Percentiles rank a stretch among this genome's conserved stretches.
Conservation (phyloP, 2,797 vertebrate genomes). For the Betta splendens region DNA sequence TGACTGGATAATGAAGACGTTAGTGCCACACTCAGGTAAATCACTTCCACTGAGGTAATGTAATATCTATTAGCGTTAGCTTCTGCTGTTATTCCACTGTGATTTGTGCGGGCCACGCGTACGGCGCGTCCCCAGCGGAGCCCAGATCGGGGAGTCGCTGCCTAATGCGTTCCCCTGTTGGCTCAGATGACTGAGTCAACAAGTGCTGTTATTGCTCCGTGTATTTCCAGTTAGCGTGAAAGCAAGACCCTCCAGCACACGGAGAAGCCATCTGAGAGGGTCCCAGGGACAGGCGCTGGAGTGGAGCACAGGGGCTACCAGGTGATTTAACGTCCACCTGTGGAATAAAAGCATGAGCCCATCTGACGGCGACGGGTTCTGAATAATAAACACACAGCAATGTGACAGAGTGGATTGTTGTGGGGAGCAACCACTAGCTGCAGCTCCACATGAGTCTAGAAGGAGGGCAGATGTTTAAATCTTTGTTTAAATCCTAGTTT, state of each 20-base stretch:
- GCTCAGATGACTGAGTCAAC: slow-evolving; percentile 75
- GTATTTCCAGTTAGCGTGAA: slow-evolving; percentile 47
- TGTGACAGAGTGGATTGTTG: neutral
- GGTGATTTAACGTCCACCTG: slow-evolving; percentile 14
- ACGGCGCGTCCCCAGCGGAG: slow-evolving; percentile 45
- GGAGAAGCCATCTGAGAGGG: slow-evolving; percentile 46
- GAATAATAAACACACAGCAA: slow-evolving; percentile 16
- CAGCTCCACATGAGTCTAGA: slow-evolving; percentile 36
- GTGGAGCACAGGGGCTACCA: slow-evolving; percentile 18
- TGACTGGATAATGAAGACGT: slow-evolving; percentile 51
- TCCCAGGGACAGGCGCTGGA: slow-evolving; percentile 4
- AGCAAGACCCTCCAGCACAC: slow-evolving; percentile 45
- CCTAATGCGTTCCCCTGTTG: slow-evolving; percentile 77
- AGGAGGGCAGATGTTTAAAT: too few relatives aligned
- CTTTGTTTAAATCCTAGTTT: too few relatives aligned
- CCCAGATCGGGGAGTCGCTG: slow-evolving; percentile 13
- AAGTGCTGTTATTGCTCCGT: slow-evolving; percentile 62
- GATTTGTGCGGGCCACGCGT: slow-evolving; percentile 58
- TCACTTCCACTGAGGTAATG: slow-evolving; percentile 53
- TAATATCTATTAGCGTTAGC: slow-evolving; percentile 65
- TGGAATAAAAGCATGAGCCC: slow-evolving; percentile 10
- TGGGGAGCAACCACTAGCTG: slow-evolving; percentile 9
- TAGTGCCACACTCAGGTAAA: slow-evolving; percentile 45
- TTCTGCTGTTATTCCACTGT: slow-evolving; percentile 49
- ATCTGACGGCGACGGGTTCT: slow-evolving; percentile 19